Conservation (phyloP, 2,888 invertebrate genomes). For the Pristionchus arcanus region DNA sequence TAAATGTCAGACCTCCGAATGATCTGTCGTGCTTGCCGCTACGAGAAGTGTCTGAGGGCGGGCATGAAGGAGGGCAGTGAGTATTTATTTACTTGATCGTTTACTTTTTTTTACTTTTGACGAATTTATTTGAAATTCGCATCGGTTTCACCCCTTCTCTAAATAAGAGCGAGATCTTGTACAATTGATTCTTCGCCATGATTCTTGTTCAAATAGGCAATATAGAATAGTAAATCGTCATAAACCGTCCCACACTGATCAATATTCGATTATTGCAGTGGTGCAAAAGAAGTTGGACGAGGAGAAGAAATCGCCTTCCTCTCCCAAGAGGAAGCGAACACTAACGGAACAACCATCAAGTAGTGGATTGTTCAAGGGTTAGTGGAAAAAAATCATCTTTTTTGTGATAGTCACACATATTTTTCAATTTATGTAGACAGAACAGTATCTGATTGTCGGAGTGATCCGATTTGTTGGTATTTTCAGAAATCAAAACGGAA, state of each 20-base stretch:
- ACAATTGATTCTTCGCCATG: not conserved
- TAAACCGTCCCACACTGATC: too few species aligned
- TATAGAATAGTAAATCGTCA: too few species aligned
- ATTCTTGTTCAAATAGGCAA: not conserved
- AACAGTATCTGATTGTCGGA: not conserved
- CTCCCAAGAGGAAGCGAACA: not conserved
- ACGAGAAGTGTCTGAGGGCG: not conserved
- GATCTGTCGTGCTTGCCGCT: constrained; percentile 42
- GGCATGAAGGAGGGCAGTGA: constrained; percentile 46
- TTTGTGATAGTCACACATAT: too few species aligned
- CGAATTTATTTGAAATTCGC: not conserved
- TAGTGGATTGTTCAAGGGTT: not conserved
- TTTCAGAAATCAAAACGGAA: not conserved
- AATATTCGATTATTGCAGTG: not conserved
- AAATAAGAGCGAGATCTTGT: not conserved
- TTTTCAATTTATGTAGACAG: not conserved
- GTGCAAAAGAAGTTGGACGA: constrained; percentile 11
- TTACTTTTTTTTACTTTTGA: not conserved
- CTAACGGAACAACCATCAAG: not conserved
- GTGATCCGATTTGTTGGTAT: too few species aligned
- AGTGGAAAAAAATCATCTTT: not conserved
- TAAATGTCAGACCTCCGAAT: constrained; percentile 38
- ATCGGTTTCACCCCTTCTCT: not conserved
- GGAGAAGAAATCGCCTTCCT: not conserved
- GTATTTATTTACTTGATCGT: not conserved